phyloP scores from a whole-genome alignment of 2,888 invertebrate genomes.

The Iphiclides podalirius region DNA sequence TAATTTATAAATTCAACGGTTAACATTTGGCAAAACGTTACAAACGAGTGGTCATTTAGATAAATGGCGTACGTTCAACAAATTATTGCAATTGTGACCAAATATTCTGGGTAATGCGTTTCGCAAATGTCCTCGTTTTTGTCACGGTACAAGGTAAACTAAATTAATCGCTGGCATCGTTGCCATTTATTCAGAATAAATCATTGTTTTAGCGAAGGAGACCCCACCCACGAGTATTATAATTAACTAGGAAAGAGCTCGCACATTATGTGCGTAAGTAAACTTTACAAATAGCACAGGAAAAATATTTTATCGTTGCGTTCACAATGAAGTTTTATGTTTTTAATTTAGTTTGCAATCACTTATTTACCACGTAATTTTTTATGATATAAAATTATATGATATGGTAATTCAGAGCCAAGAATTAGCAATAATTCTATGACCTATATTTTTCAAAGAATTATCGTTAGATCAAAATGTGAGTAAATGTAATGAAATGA shows the following conservation, averaged over 20 bases:
- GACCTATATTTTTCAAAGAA: too few species aligned
- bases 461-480: too few species aligned
- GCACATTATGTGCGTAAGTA: background rate
- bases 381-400: too few species aligned
- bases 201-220: slow-evolving; percentile 10
- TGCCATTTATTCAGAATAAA: slow-evolving; percentile 14
- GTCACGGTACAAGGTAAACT: slow-evolving; percentile 22
- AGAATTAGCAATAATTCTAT: too few species aligned
- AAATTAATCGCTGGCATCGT: slow-evolving; percentile 11
- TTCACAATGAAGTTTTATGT: too few species aligned
- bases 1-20: slow-evolving; percentile 24
- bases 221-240: background rate
- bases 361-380: too few species aligned
- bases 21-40: slow-evolving; percentile 26
- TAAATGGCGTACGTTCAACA: slow-evolving; percentile 25
- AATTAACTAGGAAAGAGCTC: background rate
- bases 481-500: too few species aligned
- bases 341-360: too few species aligned
- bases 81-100: slow-evolving; percentile 27
- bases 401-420: too few species aligned
- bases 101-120: slow-evolving; percentile 24
- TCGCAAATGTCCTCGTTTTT: slow-evolving; percentile 23
- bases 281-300: background rate
- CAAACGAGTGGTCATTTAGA: slow-evolving; percentile 26
- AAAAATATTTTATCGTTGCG: too few species aligned